Conservation (phyloP, 2,113 vertebrate species). For the Orthochromis malagaraziensis region DNA sequence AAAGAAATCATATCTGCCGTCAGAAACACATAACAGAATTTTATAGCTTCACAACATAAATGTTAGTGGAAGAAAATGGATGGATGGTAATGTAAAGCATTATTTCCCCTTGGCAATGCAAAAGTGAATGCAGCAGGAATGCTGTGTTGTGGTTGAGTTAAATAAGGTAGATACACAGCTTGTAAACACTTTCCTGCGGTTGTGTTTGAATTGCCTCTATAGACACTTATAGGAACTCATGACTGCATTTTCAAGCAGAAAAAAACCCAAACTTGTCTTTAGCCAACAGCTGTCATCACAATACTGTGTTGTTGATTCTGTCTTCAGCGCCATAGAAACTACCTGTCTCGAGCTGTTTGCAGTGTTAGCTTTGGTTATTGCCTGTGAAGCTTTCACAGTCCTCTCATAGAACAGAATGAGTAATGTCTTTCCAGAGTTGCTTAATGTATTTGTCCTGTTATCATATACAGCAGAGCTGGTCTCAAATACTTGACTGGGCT, state of each 20-base stretch:
- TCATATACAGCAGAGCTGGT: slow-evolving; percentile 6
- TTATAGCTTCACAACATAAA: neutral
- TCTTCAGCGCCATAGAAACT: slow-evolving; percentile 59
- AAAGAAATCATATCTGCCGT: neutral
- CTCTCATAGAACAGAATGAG: slow-evolving; percentile 39
- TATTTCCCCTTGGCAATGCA: neutral
- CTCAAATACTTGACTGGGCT: neutral
- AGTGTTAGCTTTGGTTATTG: slow-evolving; percentile 39
- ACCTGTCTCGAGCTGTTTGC: slow-evolving; percentile 53
- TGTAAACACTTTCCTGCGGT: neutral
- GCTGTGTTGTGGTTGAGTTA: neutral
- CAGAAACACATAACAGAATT: neutral
- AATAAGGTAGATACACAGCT: neutral
- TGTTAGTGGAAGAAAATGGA: neutral
- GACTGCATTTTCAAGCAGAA: slow-evolving; percentile 4
- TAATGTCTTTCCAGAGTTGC: slow-evolving; percentile 49
- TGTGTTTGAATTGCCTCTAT: neutral
- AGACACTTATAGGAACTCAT: neutral
- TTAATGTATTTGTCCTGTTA: slow-evolving; percentile 31
- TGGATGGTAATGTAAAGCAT: neutral
- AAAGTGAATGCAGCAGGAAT: neutral
- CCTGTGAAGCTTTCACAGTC: slow-evolving; percentile 49
- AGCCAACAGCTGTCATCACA: slow-evolving; percentile 51
- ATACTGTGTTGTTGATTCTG: slow-evolving; percentile 51
- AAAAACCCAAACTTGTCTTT: neutral